Evolutionary conservation across 2,113 vertebrate species (phyloP), one percentile per base, ranked within the genome.

Genomic region (Paedocypris sp.): DNA sequence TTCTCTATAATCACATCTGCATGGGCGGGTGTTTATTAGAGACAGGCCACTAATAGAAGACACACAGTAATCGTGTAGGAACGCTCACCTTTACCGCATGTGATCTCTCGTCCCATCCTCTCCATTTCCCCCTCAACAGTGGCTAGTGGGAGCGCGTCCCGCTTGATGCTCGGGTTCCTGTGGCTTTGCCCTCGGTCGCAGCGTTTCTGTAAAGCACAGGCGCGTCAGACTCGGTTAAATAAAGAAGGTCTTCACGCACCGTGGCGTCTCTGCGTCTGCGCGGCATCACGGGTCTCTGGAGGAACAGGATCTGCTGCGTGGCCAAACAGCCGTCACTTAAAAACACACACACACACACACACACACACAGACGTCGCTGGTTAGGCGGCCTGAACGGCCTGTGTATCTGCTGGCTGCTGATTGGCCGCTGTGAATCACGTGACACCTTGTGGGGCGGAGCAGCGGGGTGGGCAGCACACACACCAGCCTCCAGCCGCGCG

Each of bases 221-320:
- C 60, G 75, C 26, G 19, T 39, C 54, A 68, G 16, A 29, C 31
- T n/a, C 49, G 33, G 9, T n/a, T n/a, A n/a, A n/a, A n/a, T n/a
- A n/a, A n/a, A n/a, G n/a, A n/a, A n/a, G n/a, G n/a, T n/a, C 15
- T 36, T 23, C 18, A 62, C 76, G 41, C 66, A 97, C 94, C 91
- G 91, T 94, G 54, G 90, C 87, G 67, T 95, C 92, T 79, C 90
- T 94, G 75, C 87, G 94, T 87, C 89, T 94, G 75, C 92, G 90
- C 76, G 90, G 89, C 77, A 96, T 78, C 69, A 87, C 74, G 0
- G 93, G 92, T 83, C 94, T 91, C 89, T 97, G 94, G 74, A 98
- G 92, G 77, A 98, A 98, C 66, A 98, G 89, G 69, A 98, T 92
- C 77, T 98, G 94, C 85, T 98, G 97, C 73, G 94, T 98, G 73